Base-by-base conservation (phyloP, 2,888 invertebrate species). In the Agriotes lineatus region DNA sequence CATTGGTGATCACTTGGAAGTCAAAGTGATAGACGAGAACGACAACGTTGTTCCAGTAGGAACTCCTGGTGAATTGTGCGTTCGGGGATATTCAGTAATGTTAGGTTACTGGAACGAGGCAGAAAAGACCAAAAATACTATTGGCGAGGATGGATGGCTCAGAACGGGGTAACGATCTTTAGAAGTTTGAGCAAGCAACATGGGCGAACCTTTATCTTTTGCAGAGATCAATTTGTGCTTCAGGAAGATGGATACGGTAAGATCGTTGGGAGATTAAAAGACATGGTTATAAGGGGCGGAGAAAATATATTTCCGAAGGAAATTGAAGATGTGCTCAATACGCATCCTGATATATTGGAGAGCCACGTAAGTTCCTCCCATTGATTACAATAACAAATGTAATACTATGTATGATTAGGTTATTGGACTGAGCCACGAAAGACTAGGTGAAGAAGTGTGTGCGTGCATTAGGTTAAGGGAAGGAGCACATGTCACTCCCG, bases 301-400 rank as follows among this genome's bases (percentile, higher is more conserved):
- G 94, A 94, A 83, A 95, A 95, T 79, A 91, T 95, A 64, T 94
- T 91, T 71, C 95, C 95, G 0, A 90, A 90, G 86, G 95, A 95
- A 85, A 88, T 96, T 16, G 95, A 95, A 82, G 90, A 93, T 70
- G 85, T 91, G 52, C 82, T 95, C 12, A 90, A 90, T 77, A 88
- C 88, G 0, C 93, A 95, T 84, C 92, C 93, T 0, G 87, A 88
- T 75, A 86, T 95, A 45, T 78, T 89, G 12, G 93, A 95, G 78
- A 90, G 88, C 42, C 91, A 94, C 80, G 92, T 92, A 82, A 80
- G 76, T 62, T 16, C n/a, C n/a, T n/a, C n/a, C n/a, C n/a, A n/a
- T 69, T 63, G 72, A 67, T 63, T 72, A 6, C 7, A 52, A 50
- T 14, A 20, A 14, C 4, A 5, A 44, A 88, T 88, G 18, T 12